Evolutionary conservation across 2,888 invertebrate species (phyloP).

Genomic region (Synergus gifuensis): DNA sequence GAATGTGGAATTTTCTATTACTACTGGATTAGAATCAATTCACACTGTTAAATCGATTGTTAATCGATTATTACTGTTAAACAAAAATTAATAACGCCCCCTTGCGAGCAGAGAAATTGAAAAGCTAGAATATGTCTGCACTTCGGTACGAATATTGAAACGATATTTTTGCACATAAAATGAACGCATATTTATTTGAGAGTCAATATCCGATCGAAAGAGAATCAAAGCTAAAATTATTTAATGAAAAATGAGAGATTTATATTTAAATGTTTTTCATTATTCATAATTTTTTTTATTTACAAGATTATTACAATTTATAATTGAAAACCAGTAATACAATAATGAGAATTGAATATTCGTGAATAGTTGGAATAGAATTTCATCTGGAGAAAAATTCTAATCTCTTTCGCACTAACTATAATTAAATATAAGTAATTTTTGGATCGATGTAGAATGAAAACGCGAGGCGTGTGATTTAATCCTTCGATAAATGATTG

Average conservation of each 20-base stretch:
- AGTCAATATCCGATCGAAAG: background rate
- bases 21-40: background rate
- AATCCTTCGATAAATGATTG: slow-evolving; percentile 61
- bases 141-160: background rate
- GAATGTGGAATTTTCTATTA: background rate
- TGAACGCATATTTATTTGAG: background rate
- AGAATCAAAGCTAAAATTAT: background rate
- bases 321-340: background rate
- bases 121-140: background rate
- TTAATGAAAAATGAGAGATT: background rate
- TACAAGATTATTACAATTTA: background rate
- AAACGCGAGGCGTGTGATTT: slow-evolving; percentile 10
- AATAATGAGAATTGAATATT: too few species aligned
- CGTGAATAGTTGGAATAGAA: too few species aligned
- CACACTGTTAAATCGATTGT: background rate
- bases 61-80: background rate
- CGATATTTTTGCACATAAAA: background rate
- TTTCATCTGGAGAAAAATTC: background rate
- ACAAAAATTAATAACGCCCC: background rate
- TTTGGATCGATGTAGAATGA: background rate
- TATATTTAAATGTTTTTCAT: background rate
- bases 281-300: too few species aligned
- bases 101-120: background rate
- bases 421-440: background rate
- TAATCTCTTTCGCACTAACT: background rate